Evolutionary conservation across 1,140 invertebrate genomes (phyloP), one percentile per base, ranked within the genome.

Genomic region (Neodiprion fabricii): DNA sequence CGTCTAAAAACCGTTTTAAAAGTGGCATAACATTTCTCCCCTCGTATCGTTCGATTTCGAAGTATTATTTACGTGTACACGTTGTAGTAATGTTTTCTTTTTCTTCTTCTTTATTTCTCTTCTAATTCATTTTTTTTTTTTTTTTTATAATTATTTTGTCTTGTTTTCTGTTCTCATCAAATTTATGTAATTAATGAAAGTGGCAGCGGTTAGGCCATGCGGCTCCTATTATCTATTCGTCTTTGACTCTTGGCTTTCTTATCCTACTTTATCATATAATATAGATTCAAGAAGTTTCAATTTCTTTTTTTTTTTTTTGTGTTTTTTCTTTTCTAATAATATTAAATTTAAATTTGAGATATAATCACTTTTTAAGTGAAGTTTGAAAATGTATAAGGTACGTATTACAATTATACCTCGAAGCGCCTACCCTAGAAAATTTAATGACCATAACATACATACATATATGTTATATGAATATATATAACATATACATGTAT

Each of bases 121-220:
- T 48, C 48, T 9, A 72, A 49, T 72, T 66, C 49, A 74, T 47
- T 67, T 77, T 75, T 76, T 70, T 78, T n/a, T 74, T 21, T 77
- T 75, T 14, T 73, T 21, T 21, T 68, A 75, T 72, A 70, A 70
- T 72, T 76, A 69, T 67, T 65, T 68, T 71, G 68, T 74, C 75
- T 79, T 74, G 65, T 76, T 75, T 67, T 76, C 74, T 81, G 47
- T 75, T 79, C 82, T 83, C 82, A 84, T 86, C 85, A 85, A 84
- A 84, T 83, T 81, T 80, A 72, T 74, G 72, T 79, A 85, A 85
- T 84, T 86, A 86, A 82, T 87, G 78, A 84, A 86, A 87, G 84
- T 87, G 86, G 86, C 85, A 88, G 87, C 87, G 87, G 79, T 87
- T 88, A 88, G 86, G 87, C 87, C 86, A 88, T 88, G 84, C 85